phyloP scores from a whole-genome alignment of 2,113 vertebrate species.

The Tragulus kanchil region DNA sequence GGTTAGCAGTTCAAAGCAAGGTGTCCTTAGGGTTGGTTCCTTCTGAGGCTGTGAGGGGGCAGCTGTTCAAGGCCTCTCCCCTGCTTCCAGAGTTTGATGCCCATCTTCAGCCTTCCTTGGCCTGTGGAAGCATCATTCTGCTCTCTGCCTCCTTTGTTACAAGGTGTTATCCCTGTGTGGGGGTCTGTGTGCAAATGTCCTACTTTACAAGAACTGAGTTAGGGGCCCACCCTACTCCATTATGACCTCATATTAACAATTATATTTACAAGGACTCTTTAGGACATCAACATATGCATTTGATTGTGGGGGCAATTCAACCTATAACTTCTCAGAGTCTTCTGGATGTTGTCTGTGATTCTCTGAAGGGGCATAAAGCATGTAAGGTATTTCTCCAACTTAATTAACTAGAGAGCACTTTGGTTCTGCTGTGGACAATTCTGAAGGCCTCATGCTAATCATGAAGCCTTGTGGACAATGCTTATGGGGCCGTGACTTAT shows the following conservation, averaged over 20 bases:
- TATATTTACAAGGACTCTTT: not conserved
- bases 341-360: not conserved
- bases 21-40: not conserved
- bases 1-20: not conserved
- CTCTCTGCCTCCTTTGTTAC: not conserved
- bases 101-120: not conserved
- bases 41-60: not conserved
- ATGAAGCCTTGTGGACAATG: not conserved
- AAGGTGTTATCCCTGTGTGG: not conserved
- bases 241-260: not conserved
- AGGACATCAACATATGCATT: not conserved
- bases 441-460: not conserved
- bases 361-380: not conserved
- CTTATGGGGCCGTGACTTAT: not conserved
- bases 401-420: not conserved
- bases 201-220: not conserved
- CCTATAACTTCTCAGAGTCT: not conserved
- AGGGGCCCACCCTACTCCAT: not conserved
- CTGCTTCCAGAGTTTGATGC: not conserved
- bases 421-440: not conserved
- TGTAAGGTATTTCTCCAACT: not conserved
- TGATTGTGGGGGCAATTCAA: not conserved
- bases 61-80: accelerated
- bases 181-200: not conserved
- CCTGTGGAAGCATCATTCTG: not conserved